Evolutionary conservation across 2,797 vertebrate genomes (phyloP), one percentile per base, ranked within the genome.

Genomic region (Petrocephalus sullivani): DNA sequence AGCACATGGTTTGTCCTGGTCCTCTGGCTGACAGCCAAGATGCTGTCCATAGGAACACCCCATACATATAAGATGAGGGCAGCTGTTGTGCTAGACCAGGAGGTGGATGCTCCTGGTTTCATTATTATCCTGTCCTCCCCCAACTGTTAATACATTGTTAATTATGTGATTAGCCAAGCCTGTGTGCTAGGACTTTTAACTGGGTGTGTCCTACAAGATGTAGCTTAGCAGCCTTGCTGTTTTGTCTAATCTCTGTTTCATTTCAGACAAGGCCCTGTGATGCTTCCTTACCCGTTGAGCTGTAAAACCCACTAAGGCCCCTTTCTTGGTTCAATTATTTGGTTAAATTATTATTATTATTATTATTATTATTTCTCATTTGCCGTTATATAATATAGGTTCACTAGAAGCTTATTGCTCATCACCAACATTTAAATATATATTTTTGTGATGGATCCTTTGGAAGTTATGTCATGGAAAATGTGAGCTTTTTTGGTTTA

Each of bases 81-180:
- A 85, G 82, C 71, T 78, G 33, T 46, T 78, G 37, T 78, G 71
- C 37, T 78, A 78, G 71, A 46, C 71, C 19, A 78, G 71, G 71
- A 78, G 71, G 33, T 78, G 71, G 71, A 78, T 78, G 71, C 37
- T 41, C 33, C 71, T 14, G n/a, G 37, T 78, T 49, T 41, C 71
- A 46, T 49, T 78, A 85, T 23, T 54, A 54, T 85, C 53, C 82
- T 57, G 21, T 85, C 54, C 28, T 41, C 85, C 28, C 28, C 37
- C 56, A 37, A 28, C 33, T 57, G 56, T 86, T 86, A 86, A 86
- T 58, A 49, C 41, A 49, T 84, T 23, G 51, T 84, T 84, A 84
- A 54, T 84, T 84, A 23, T 84, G 46, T 53, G 82, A 84, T 84
- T 84, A 71, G 64, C 64, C 64, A 71, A 83, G 53, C 21, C 54